Evolutionary conservation across 2,888 invertebrate species (phyloP).

Genomic region (Leptothorax acervorum): DNA sequence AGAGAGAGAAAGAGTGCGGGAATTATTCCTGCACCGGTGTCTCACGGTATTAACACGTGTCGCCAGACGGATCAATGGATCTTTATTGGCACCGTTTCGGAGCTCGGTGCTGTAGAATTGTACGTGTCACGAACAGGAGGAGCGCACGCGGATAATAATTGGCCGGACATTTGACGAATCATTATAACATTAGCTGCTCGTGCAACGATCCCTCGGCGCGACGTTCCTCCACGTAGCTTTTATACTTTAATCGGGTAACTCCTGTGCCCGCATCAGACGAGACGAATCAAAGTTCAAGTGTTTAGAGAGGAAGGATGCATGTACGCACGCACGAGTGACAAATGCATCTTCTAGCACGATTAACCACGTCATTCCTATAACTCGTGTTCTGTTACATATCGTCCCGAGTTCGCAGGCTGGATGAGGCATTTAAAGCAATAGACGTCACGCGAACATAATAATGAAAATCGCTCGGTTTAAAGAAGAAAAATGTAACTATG

Average conservation of each 20-base stretch:
- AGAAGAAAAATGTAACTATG: background rate
- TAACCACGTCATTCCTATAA: conserved; percentile 6
- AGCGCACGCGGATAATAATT: conserved; percentile 68
- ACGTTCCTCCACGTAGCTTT: conserved; percentile 58
- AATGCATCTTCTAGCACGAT: background rate
- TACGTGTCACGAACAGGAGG: conserved; percentile 67
- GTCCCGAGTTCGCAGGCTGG: background rate
- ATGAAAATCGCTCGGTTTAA: background rate
- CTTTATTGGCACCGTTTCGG: conserved; percentile 64
- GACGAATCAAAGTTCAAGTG: conserved; percentile 64
- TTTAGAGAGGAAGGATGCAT: conserved; percentile 9
- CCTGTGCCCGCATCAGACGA: conserved; percentile 17
- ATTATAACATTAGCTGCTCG: conserved; percentile 64
- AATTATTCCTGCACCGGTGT: conserved; percentile 35
- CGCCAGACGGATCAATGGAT: conserved; percentile 56
- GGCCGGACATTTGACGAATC: conserved; percentile 79
- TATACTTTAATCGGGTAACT: conserved; percentile 54
- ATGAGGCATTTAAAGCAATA: background rate
- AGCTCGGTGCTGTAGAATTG: conserved; percentile 61
- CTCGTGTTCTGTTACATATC: background rate
- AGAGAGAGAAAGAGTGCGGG: conserved; percentile 38
- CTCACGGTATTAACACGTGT: conserved; percentile 47
- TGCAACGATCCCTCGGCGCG: conserved; percentile 54
- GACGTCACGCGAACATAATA: conserved; percentile 17
- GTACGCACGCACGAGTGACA: conserved; percentile 7